phyloP scores from a whole-genome alignment of 2,797 vertebrate genomes.

The Pitangus sulphuratus region DNA sequence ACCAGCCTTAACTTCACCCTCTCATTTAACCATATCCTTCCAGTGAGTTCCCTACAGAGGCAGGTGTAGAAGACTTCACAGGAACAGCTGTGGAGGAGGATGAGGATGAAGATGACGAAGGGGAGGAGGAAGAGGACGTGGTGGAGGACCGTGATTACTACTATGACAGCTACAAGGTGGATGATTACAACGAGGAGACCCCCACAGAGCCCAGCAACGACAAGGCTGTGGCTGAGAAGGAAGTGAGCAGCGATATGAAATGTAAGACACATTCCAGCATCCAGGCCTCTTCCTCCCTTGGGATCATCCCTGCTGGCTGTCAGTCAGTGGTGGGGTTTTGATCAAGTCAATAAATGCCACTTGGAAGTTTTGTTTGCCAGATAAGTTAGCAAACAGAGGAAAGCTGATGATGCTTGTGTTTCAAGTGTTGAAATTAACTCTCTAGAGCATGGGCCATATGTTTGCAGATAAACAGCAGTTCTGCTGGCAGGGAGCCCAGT shows the following conservation, averaged over 20 bases:
- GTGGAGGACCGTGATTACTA: constrained; percentile 80
- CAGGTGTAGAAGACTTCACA: constrained; percentile 82
- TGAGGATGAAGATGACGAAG: constrained; percentile 85
- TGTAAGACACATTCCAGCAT: constrained; percentile 73
- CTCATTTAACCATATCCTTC: constrained; percentile 14
- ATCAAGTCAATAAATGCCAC: background rate
- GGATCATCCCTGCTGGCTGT: background rate
- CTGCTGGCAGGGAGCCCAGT: background rate
- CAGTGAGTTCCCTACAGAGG: constrained; percentile 82
- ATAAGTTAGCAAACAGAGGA: constrained; percentile 57
- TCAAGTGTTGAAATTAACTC: background rate
- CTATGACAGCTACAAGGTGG: constrained; percentile 78
- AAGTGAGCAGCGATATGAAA: constrained; percentile 87
- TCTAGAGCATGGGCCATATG: background rate
- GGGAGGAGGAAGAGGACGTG: constrained; percentile 79
- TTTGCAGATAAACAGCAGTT: background rate
- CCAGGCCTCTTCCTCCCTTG: background rate
- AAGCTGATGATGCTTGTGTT: background rate
- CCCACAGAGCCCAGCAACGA: constrained; percentile 73
- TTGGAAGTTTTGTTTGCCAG: constrained; percentile 12
- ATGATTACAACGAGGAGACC: constrained; percentile 79
- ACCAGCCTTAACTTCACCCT: background rate
- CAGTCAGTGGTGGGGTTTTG: background rate
- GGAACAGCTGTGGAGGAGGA: constrained; percentile 83
- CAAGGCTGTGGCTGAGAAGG: constrained; percentile 79